phyloP scores from a whole-genome alignment of 1,140 invertebrate species.

The Zaprionus davidi region DNA sequence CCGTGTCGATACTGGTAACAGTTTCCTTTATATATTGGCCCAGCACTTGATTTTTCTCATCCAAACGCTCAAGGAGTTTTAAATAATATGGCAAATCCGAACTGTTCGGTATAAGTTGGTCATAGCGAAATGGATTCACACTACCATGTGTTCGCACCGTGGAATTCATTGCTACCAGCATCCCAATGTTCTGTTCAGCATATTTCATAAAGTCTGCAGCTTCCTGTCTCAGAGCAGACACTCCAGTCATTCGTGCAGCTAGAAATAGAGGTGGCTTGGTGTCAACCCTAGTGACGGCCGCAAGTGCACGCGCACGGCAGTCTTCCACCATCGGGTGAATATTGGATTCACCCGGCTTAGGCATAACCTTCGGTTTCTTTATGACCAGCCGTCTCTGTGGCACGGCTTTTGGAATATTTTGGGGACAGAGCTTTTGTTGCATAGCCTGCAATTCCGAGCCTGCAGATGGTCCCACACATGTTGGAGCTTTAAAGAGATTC shows the following conservation, averaged over 20 bases:
- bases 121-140: constrained; percentile 20
- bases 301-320: background rate
- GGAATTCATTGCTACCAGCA: constrained; percentile 14
- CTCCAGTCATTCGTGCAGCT: background rate
- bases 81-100: background rate
- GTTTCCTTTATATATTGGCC: constrained; percentile 42
- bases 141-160: constrained; percentile 14
- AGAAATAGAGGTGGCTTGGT: background rate
- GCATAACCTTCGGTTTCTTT: background rate
- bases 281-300: background rate
- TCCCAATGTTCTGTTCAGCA: constrained; percentile 16
- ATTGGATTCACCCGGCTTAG: background rate
- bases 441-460: too few species aligned
- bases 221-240: background rate
- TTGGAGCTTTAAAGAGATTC: background rate
- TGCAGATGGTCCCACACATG: background rate
- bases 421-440: too few species aligned
- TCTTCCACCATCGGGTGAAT: background rate
- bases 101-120: background rate
- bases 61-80: constrained; percentile 2
- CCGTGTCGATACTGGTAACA: constrained; percentile 54
- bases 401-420: too few species aligned
- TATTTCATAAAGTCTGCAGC: background rate
- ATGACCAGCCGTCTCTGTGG: background rate
- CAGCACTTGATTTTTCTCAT: constrained; percentile 35